Conservation (phyloP, 2,888 invertebrate species). For the Cinara cedri region DNA sequence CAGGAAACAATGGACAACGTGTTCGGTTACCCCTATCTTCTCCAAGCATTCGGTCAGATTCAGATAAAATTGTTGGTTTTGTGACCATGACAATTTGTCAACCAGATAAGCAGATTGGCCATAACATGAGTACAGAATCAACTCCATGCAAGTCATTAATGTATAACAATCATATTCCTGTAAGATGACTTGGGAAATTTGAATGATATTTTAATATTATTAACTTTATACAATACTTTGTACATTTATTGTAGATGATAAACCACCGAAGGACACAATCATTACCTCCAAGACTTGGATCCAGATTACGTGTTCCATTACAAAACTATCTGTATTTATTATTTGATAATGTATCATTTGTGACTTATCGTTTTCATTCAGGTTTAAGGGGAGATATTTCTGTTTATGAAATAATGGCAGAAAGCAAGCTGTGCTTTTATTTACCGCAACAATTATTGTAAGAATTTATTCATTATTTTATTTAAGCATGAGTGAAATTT, state of each 20-base stretch:
- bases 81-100: slow-evolving; percentile 87
- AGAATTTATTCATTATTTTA: slow-evolving; percentile 63
- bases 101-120: slow-evolving; percentile 76
- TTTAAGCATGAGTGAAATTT: neutral
- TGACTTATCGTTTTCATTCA: slow-evolving; percentile 84
- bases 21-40: slow-evolving; percentile 67
- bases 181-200: slow-evolving; percentile 28
- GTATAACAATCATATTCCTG: slow-evolving; percentile 58
- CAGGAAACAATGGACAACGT: slow-evolving; percentile 63
- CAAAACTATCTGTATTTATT: slow-evolving; percentile 77
- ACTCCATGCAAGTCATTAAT: slow-evolving; percentile 67
- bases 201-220: neutral
- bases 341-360: slow-evolving; percentile 74
- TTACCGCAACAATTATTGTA: slow-evolving; percentile 88
- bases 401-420: slow-evolving; percentile 91
- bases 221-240: neutral
- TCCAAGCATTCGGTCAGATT: slow-evolving; percentile 63
- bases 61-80: slow-evolving; percentile 79
- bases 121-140: slow-evolving; percentile 73
- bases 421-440: slow-evolving; percentile 82
- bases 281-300: slow-evolving; percentile 79
- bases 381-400: slow-evolving; percentile 90
- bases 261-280: slow-evolving; percentile 81
- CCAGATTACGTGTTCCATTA: slow-evolving; percentile 81
- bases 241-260: slow-evolving; percentile 43